A percentile compares a stretch with the other conserved stretches of the same genome.
phyloP scores from a whole-genome alignment of 2,113 vertebrate species.

The Holacanthus passer region DNA sequence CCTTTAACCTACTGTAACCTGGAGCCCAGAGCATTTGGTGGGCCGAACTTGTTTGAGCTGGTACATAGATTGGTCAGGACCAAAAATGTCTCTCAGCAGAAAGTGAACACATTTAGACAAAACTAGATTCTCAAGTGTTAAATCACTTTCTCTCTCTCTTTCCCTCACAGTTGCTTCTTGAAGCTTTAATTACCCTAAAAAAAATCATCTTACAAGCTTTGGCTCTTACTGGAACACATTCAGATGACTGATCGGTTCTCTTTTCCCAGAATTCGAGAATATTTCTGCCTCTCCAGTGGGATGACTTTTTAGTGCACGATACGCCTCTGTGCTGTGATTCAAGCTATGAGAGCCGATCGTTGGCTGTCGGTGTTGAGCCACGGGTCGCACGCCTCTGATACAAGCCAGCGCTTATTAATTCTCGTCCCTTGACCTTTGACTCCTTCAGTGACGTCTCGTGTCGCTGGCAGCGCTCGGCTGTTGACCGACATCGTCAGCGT shows the following conservation, averaged over 20 bases:
- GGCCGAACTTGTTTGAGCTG: background rate
- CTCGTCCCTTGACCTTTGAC: constrained; percentile 54
- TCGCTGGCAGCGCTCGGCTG: constrained; percentile 9
- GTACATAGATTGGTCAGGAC: too few species aligned
- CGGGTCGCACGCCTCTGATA: constrained; percentile 19
- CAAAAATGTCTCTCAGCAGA: background rate
- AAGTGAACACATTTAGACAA: background rate
- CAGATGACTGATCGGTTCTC: constrained; percentile 15
- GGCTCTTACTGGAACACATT: background rate
- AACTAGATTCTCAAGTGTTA: background rate
- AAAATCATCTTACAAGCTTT: background rate
- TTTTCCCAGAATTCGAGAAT: constrained; percentile 25
- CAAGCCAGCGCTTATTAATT: constrained; percentile 45
- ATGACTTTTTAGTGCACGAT: background rate
- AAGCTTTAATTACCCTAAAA: background rate
- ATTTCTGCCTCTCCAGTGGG: constrained; percentile 17
- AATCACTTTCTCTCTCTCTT: background rate
- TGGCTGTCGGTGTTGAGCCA: constrained; percentile 16
- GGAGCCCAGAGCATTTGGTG: background rate
- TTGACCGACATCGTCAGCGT: constrained; percentile 50
- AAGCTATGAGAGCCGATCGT: constrained; percentile 51
- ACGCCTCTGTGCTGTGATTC: constrained; percentile 55
- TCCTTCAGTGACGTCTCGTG: constrained; percentile 6
- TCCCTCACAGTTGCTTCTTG: background rate
- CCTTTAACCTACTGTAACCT: background rate